Evolutionary conservation across 2,113 vertebrate genomes (phyloP).

Genomic region (Periophthalmodon schlosseri): DNA sequence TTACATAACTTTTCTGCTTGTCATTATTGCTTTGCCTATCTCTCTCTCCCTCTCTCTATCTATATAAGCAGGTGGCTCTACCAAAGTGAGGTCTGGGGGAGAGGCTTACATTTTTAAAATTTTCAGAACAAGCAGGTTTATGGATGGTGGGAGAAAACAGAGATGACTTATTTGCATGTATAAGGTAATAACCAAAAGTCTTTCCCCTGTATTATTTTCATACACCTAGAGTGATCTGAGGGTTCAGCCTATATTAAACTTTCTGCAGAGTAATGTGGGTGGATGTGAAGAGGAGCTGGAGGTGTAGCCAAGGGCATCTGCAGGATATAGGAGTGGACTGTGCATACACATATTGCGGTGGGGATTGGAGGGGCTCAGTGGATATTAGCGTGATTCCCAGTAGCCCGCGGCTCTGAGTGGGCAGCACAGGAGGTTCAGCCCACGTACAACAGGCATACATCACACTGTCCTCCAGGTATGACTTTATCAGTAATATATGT

Average conservation of each 20-base stretch:
- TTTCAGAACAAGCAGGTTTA: too few relatives aligned
- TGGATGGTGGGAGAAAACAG: not conserved
- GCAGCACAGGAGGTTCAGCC: conserved; percentile 5
- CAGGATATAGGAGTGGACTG: conserved; percentile 30
- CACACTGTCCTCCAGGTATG: conserved; percentile 18
- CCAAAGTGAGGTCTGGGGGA: too few relatives aligned
- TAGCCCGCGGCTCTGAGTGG: conserved; percentile 19
- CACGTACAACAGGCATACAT: conserved; percentile 7
- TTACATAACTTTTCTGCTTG: too few relatives aligned
- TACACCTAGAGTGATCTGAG: not conserved
- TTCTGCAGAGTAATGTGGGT: conserved; percentile 10
- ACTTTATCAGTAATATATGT: not conserved
- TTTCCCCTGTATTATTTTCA: not conserved
- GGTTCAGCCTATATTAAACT: not conserved
- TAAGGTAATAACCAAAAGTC: not conserved
- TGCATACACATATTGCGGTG: conserved; percentile 35
- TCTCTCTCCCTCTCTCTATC: too few relatives aligned
- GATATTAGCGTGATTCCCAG: conserved; percentile 34
- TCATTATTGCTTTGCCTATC: too few relatives aligned
- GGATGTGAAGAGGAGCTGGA: conserved; percentile 9
- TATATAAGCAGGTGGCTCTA: too few relatives aligned
- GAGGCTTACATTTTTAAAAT: too few relatives aligned
- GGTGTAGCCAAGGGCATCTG: conserved; percentile 28
- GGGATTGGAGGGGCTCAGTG: conserved; percentile 42
- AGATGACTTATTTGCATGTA: not conserved